phyloP scores from a whole-genome alignment of 2,888 invertebrate genomes.

The Liopterus haemorrhoidalis region DNA sequence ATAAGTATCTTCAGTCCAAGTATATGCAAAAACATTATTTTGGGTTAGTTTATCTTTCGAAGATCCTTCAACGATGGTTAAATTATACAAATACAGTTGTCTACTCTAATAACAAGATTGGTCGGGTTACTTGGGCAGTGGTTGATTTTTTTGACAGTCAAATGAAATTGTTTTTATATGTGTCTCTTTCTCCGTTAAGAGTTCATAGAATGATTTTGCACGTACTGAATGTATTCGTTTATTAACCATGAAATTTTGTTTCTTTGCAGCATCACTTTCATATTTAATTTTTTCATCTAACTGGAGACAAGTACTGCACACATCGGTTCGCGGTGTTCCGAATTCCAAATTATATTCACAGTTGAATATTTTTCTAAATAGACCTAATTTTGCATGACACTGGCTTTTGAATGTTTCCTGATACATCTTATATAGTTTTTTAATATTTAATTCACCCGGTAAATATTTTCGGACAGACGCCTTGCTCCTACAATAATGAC shows the following conservation, averaged over 20 bases:
- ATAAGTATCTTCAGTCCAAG: slow-evolving; percentile 36
- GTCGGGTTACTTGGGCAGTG: slow-evolving; percentile 34
- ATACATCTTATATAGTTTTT: slow-evolving; percentile 23
- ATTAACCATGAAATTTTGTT: slow-evolving; percentile 26
- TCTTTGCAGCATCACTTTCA: slow-evolving; percentile 25
- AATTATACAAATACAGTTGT: slow-evolving; percentile 34
- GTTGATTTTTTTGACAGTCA: slow-evolving; percentile 36
- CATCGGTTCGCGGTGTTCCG: slow-evolving; percentile 28
- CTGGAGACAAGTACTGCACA: slow-evolving; percentile 30
- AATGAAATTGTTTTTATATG: slow-evolving; percentile 30
- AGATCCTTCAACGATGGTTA: slow-evolving; percentile 30
- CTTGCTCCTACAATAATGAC: too few relatives aligned
- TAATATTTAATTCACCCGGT: slow-evolving; percentile 25
- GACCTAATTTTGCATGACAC: slow-evolving; percentile 26
- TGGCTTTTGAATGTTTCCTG: too few relatives aligned
- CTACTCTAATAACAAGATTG: slow-evolving; percentile 35
- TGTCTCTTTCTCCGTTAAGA: slow-evolving; percentile 27
- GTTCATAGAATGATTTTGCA: slow-evolving; percentile 30
- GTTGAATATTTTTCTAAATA: slow-evolving; percentile 30
- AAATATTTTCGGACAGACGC: slow-evolving; percentile 25
- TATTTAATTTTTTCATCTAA: slow-evolving; percentile 30
- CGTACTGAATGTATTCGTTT: slow-evolving; percentile 29
- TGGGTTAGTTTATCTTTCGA: slow-evolving; percentile 25
- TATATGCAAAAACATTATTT: slow-evolving; percentile 32
- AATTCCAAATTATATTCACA: slow-evolving; percentile 30